phyloP scores from a whole-genome alignment of 2,797 vertebrate genomes.

The Pangasius djambal region DNA sequence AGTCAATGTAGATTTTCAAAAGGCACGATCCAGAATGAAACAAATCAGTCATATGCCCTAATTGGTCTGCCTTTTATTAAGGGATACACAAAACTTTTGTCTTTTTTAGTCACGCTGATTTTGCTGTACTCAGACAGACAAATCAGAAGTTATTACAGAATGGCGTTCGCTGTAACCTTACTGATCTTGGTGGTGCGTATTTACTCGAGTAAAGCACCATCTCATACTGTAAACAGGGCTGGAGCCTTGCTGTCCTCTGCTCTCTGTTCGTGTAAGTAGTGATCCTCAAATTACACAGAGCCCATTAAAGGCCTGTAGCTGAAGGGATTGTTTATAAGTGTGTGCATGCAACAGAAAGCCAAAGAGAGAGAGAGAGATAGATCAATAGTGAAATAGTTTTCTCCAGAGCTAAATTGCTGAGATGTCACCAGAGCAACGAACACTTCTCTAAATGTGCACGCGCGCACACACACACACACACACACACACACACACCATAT shows the following conservation, averaged over 20 bases:
- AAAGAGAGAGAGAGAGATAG: background rate
- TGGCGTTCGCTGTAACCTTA: background rate
- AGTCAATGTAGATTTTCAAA: background rate
- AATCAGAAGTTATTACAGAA: background rate
- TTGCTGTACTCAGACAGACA: background rate
- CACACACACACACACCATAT: background rate
- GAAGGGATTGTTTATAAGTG: conserved; percentile 19
- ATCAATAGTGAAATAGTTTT: conserved; percentile 13
- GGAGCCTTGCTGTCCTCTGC: background rate
- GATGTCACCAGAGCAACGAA: conserved; percentile 23
- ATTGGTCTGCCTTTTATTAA: background rate
- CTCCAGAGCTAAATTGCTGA: background rate
- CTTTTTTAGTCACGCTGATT: background rate
- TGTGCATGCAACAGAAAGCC: background rate
- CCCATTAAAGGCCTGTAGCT: conserved; percentile 27
- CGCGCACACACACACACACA: background rate
- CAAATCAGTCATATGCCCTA: background rate
- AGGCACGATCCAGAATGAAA: background rate
- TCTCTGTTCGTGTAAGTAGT: background rate
- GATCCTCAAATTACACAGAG: conserved; percentile 34
- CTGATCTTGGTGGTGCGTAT: background rate
- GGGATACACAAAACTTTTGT: background rate
- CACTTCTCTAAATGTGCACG: background rate
- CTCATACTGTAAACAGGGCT: background rate
- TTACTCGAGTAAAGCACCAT: conserved; percentile 1